Conservation (phyloP, 2,888 invertebrate species). For the Diarsia rubi region DNA sequence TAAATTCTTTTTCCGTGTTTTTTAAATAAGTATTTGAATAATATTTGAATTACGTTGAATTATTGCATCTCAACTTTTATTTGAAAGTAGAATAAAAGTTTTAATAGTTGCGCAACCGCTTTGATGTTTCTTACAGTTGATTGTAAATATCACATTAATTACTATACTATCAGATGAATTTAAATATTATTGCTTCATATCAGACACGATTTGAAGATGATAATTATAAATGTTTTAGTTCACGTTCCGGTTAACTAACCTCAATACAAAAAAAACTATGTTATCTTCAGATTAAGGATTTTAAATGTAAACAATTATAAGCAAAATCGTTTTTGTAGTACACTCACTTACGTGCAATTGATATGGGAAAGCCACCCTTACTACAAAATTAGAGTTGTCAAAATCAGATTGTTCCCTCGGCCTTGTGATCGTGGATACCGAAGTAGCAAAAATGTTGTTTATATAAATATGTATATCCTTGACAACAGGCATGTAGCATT, state of each 20-base stretch:
- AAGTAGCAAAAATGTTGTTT: conserved; percentile 4
- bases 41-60: too few relatives aligned
- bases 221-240: conserved; percentile 3
- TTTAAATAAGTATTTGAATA: too few relatives aligned
- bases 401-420: background rate
- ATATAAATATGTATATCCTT: background rate
- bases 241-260: conserved; percentile 27
- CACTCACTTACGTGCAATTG: background rate
- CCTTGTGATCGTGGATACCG: too few relatives aligned
- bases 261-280: conserved; percentile 25
- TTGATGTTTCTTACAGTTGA: background rate
- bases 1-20: background rate
- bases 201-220: conserved; percentile 14
- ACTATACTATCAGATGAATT: conserved; percentile 7
- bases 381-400: background rate
- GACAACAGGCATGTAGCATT: background rate
- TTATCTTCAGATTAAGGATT: conserved; percentile 39
- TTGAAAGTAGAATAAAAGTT: background rate
- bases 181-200: background rate
- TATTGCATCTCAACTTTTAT: background rate
- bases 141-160: background rate
- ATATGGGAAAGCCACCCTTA: background rate
- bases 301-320: background rate
- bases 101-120: background rate
- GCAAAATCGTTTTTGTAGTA: background rate